Evolutionary conservation across 2,113 vertebrate species (phyloP).

Genomic region (Ornithorhynchus anatinus): DNA sequence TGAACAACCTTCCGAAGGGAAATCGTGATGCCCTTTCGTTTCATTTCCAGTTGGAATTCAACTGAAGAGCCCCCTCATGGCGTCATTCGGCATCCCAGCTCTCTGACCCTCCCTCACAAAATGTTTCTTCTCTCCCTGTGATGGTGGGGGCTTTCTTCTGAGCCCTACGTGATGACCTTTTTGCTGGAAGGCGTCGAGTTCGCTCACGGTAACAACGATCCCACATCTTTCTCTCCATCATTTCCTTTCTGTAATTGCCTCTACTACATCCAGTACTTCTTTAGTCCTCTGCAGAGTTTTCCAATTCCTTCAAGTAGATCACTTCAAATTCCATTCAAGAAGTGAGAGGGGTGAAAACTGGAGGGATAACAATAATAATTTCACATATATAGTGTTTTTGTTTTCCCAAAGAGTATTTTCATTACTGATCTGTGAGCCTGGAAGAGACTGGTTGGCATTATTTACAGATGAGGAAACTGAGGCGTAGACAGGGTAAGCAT

Average conservation of each 20-base stretch:
- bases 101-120: neutral
- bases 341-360: too few relatives aligned
- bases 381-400: too few relatives aligned
- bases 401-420: too few relatives aligned
- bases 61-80: neutral
- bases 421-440: too few relatives aligned
- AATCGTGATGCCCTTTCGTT: neutral
- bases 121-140: conserved; percentile 1
- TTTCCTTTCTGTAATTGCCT: neutral
- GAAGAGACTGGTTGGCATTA: too few relatives aligned
- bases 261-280: neutral
- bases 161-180: neutral
- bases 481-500: too few relatives aligned
- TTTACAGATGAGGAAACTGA: too few relatives aligned
- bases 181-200: neutral
- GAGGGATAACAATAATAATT: too few relatives aligned
- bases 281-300: neutral
- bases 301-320: neutral
- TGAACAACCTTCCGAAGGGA: conserved; percentile 4
- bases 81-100: neutral
- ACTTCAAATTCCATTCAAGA: too few relatives aligned
- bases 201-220: conserved; percentile 24
- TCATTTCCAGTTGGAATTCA: neutral
- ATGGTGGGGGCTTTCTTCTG: conserved; percentile 5
- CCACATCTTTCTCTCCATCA: conserved; percentile 1